Base-by-base conservation (phyloP, 2,113 vertebrate species). In the Urocitellus parryii region DNA sequence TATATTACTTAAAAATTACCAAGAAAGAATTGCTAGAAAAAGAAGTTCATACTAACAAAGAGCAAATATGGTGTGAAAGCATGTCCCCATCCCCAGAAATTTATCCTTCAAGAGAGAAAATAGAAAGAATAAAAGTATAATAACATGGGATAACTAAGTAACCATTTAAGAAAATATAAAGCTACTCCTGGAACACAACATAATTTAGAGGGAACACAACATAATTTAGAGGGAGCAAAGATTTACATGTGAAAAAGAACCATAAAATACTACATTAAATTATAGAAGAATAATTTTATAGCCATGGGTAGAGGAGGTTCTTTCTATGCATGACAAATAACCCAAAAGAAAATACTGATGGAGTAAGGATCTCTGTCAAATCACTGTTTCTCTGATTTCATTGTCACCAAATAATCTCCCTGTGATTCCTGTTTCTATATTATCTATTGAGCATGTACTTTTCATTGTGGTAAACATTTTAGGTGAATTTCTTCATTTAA, bases 51-150 rank as follows among this genome's bases (percentile, higher is more conserved):
- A 56, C 13, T 72, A 94, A n/a, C 18, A 56, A 95, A 88, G 80
- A 96, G n/a, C 87, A 97, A 90, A 90, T 58, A 76, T 51, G 53
- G 83, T 90, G 32, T 39, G n/a, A 96, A 97, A 77, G n/a, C 51
- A 65, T 88, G 90, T 32, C 39, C 34, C 51, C 13, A 89, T 34
- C 53, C 56, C 74, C 53, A 90, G 78, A 89, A 88, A 94, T 45
- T 27, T 92, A 83, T 42, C 77, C n/a, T 81, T 92, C 63, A 83
- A 42, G 63, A 63, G 51, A 96, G 51, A 92, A 95, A 96, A 96
- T 82, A 95, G 93, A 82, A 91, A 87, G 83, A 91, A 78, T 78
- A 86, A 92, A 88, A 85, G 90, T 88, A 61, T 25, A 91, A 92
- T 86, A 51, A 86, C 83, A 90, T 72, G 34, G 8, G 20, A 95